Conservation (phyloP, 1,140 invertebrate species). For the Agrilus planipennis region DNA sequence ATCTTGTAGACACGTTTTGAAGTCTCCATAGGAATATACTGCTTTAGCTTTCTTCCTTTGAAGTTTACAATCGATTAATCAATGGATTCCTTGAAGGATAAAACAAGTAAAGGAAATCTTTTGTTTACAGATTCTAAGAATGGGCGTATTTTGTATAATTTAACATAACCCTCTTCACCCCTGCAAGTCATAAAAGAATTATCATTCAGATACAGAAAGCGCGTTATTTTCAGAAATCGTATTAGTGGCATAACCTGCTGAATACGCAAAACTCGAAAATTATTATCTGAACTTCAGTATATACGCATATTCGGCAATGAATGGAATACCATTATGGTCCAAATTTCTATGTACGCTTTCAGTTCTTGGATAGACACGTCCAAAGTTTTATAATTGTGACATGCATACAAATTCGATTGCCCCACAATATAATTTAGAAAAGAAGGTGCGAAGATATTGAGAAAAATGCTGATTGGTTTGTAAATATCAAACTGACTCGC, state of each 20-base stretch:
- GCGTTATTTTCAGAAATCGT: not conserved
- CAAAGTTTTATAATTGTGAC: not conserved
- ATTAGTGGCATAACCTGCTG: not conserved
- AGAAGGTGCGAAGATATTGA: not conserved
- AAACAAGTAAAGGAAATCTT: not conserved
- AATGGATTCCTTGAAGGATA: slow-evolving; percentile 4
- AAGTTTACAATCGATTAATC: slow-evolving; percentile 31
- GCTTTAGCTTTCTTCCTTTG: slow-evolving; percentile 30
- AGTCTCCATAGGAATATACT: slow-evolving; percentile 35
- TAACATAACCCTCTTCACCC: not conserved
- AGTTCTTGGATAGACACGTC: not conserved
- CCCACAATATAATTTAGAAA: slow-evolving; percentile 2
- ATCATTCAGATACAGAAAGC: not conserved
- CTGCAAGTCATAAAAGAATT: not conserved
- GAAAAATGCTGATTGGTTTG: not conserved
- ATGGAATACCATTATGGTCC: not conserved
- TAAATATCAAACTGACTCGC: slow-evolving; percentile 1
- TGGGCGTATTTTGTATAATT: slow-evolving; percentile 2
- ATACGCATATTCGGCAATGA: not conserved
- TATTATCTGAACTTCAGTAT: not conserved
- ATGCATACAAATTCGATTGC: slow-evolving; percentile 3
- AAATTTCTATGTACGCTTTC: not conserved
- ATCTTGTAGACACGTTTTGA: slow-evolving; percentile 34
- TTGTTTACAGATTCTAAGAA: not conserved
- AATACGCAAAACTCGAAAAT: not conserved